phyloP scores from a whole-genome alignment of 2,113 vertebrate species.

The Phalacrocorax pelagicus region DNA sequence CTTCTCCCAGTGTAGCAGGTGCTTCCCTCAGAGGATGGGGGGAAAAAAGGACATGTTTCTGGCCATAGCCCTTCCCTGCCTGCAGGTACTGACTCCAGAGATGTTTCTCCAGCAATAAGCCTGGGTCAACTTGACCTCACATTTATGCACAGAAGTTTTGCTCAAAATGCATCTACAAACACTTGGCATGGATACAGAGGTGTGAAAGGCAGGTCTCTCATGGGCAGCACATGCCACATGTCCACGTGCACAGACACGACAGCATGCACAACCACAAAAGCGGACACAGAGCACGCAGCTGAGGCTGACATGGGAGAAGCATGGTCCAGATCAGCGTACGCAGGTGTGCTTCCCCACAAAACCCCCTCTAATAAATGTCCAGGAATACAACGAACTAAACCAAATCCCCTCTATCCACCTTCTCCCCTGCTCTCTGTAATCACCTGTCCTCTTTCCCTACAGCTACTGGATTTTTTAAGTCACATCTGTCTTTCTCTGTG shows the following conservation, averaged over 20 bases:
- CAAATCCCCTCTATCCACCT: not conserved
- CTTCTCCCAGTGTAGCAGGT: not conserved
- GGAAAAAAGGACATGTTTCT: not conserved
- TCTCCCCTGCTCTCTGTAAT: not conserved
- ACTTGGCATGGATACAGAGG: not conserved
- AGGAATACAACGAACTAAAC: not conserved
- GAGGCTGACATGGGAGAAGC: not conserved
- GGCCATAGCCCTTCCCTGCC: not conserved
- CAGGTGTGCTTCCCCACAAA: not conserved
- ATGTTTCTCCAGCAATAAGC: not conserved
- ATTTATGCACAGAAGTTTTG: not conserved
- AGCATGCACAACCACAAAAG: not conserved
- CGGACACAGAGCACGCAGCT: not conserved
- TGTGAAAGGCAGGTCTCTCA: not conserved
- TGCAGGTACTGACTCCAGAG: not conserved
- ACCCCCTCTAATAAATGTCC: not conserved
- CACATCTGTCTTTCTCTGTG: not conserved
- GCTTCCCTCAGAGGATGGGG: not conserved
- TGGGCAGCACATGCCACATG: rapidly evolving
- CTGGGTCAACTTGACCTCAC: not conserved
- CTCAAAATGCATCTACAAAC: not conserved
- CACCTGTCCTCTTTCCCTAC: not conserved
- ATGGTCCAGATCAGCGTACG: rapidly evolving
- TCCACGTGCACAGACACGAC: rapidly evolving
- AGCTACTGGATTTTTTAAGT: not conserved